These are phyloP conservation scores for Zapornia atra DNA, from an alignment of 2,113 vertebrate species.

Conservation along the genomic window DNA sequence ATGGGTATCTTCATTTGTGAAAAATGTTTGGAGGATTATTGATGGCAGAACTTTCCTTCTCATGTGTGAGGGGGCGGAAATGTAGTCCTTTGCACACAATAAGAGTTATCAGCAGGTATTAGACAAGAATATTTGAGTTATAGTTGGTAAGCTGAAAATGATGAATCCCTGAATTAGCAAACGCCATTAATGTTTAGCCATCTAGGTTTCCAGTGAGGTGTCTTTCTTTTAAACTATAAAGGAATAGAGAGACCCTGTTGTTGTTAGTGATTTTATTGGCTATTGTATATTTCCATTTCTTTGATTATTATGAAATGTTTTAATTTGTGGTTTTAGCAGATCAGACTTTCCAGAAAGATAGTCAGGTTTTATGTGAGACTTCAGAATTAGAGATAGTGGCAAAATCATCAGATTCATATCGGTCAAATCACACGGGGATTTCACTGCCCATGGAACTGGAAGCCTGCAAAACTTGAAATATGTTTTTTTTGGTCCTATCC, in stretches of 20 bases:
- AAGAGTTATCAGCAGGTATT: not conserved
- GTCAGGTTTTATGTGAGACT: not conserved
- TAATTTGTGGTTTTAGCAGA: not conserved
- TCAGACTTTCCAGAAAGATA: not conserved
- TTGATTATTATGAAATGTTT: not conserved
- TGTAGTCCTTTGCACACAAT: not conserved
- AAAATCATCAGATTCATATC: not conserved
- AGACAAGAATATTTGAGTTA: conserved; percentile 16
- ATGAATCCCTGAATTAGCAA: not conserved
- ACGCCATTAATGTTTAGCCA: conserved; percentile 8
- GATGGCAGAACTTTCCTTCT: not conserved
- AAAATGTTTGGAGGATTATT: conserved; percentile 5
- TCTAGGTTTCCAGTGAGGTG: not conserved
- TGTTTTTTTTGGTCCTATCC: not conserved
- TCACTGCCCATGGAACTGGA: not conserved
- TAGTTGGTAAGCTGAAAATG: conserved; percentile 26
- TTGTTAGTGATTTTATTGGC: not conserved
- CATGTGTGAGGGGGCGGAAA: not conserved
- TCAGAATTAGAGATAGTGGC: not conserved
- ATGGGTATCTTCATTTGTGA: not conserved
- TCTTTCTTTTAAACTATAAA: not conserved
- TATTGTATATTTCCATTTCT: not conserved
- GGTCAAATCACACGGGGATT: not conserved
- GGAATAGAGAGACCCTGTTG: not conserved
- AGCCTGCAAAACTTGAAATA: not conserved